phyloP scores from a whole-genome alignment of 2,888 invertebrate species.

The Ochropleura leucogaster region DNA sequence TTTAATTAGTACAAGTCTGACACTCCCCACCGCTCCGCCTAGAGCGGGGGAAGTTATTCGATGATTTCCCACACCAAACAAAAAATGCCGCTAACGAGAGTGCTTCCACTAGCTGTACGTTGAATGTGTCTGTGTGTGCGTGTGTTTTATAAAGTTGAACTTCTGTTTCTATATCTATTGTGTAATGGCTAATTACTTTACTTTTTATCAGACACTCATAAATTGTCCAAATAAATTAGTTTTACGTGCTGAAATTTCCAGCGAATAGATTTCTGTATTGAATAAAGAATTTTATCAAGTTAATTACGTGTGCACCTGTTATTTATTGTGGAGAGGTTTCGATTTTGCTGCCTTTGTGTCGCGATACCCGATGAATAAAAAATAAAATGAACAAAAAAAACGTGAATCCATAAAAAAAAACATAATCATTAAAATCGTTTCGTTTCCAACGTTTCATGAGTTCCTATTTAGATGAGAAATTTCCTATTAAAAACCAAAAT shows the following conservation, averaged over 20 bases:
- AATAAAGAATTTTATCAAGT: constrained; percentile 33
- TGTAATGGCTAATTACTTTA: constrained; percentile 63
- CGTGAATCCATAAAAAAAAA: too few relatives aligned
- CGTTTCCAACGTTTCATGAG: too few relatives aligned
- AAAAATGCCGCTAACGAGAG: not conserved
- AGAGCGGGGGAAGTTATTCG: too few relatives aligned
- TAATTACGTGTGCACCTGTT: constrained; percentile 17
- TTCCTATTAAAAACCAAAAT: too few relatives aligned
- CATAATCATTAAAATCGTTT: too few relatives aligned
- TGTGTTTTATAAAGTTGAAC: not conserved
- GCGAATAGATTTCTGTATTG: constrained; percentile 41
- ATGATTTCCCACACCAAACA: too few relatives aligned
- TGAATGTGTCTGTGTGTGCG: too few relatives aligned
- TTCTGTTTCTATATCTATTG: constrained; percentile 1
- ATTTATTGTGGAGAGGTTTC: not conserved
- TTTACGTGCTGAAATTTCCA: constrained; percentile 62
- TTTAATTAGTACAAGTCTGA: too few relatives aligned
- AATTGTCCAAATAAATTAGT: constrained; percentile 66
- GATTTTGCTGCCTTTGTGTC: not conserved
- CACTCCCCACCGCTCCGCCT: too few relatives aligned
- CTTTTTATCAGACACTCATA: constrained; percentile 66
- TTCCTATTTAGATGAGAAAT: too few relatives aligned
- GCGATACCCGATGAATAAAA: too few relatives aligned
- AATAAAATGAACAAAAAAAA: too few relatives aligned
- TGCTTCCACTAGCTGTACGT: not conserved